These are phyloP conservation scores for Distichodus sexfasciatus DNA, from an alignment of 2,797 vertebrate species.

Conservation along the genomic window DNA sequence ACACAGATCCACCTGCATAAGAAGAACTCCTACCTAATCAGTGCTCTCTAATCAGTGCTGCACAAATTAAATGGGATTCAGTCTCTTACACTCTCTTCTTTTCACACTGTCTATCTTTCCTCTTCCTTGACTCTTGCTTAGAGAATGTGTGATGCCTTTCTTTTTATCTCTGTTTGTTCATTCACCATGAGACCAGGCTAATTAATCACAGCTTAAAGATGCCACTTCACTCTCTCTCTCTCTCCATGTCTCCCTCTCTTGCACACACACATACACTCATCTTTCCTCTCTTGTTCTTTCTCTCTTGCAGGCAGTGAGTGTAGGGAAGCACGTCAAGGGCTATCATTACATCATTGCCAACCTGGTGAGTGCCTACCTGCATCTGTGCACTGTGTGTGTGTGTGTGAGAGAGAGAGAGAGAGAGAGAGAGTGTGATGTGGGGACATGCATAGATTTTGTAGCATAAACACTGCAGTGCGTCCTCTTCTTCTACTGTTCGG, in stretches of 20 bases:
- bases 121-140: too few relatives aligned
- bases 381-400: conserved; percentile 12
- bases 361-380: conserved; percentile 79
- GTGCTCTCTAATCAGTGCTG: too few relatives aligned
- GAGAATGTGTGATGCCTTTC: too few relatives aligned
- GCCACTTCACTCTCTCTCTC: conserved; percentile 33
- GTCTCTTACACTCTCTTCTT: too few relatives aligned
- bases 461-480: too few relatives aligned
- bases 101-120: too few relatives aligned
- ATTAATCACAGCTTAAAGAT: conserved; percentile 6
- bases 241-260: conserved; percentile 34
- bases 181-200: neutral
- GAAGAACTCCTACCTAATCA: too few relatives aligned
- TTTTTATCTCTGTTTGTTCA: neutral
- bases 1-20: too few relatives aligned
- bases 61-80: too few relatives aligned
- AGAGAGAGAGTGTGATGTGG: neutral
- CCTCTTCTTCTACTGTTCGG: too few relatives aligned
- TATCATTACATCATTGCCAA: conserved; percentile 99
- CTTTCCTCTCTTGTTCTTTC: conserved; percentile 31
- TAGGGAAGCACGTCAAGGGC: conserved; percentile 96
- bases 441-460: too few relatives aligned
- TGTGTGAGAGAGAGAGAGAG: conserved; percentile 6
- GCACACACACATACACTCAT: conserved; percentile 29
- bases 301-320: conserved; percentile 77